Evolutionary conservation across 2,888 invertebrate genomes (phyloP).

Genomic region (Prosopocoilus inquinatus): DNA sequence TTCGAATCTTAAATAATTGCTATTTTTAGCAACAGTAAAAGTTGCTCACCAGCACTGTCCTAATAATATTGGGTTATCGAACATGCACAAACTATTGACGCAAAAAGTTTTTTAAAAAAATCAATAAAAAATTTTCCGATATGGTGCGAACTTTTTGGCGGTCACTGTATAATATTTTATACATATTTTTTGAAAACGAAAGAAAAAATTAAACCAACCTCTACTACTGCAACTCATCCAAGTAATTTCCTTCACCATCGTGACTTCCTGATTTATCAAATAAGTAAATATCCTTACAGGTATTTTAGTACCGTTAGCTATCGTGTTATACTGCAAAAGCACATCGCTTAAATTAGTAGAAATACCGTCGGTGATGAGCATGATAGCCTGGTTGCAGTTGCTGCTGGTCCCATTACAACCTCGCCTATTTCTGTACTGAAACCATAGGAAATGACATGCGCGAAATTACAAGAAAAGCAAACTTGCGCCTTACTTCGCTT

Average conservation of each 20-base stretch:
- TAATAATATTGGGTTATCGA: too few species aligned
- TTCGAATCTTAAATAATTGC: too few species aligned
- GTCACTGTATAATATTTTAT: too few species aligned
- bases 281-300: conserved; percentile 95
- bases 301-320: conserved; percentile 65
- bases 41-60: too few species aligned
- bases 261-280: conserved; percentile 90
- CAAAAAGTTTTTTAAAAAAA: too few species aligned
- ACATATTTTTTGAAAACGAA: neutral
- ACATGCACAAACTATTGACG: too few species aligned
- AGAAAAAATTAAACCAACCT: conserved; percentile 54
- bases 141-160: too few species aligned
- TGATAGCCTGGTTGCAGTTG: conserved; percentile 90
- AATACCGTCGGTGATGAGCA: conserved; percentile 95
- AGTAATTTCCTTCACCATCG: conserved; percentile 83
- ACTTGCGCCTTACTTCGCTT: conserved; percentile 38
- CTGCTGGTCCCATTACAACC: conserved; percentile 55
- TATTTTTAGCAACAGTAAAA: too few species aligned
- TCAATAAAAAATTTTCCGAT: too few species aligned
- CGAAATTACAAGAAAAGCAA: neutral
- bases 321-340: conserved; percentile 77
- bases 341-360: conserved; percentile 84
- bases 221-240: conserved; percentile 96
- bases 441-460: conserved; percentile 6
- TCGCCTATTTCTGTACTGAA: conserved; percentile 47